Evolutionary conservation across 2,888 invertebrate genomes (phyloP).

Genomic region (Eupithecia exiguata): DNA sequence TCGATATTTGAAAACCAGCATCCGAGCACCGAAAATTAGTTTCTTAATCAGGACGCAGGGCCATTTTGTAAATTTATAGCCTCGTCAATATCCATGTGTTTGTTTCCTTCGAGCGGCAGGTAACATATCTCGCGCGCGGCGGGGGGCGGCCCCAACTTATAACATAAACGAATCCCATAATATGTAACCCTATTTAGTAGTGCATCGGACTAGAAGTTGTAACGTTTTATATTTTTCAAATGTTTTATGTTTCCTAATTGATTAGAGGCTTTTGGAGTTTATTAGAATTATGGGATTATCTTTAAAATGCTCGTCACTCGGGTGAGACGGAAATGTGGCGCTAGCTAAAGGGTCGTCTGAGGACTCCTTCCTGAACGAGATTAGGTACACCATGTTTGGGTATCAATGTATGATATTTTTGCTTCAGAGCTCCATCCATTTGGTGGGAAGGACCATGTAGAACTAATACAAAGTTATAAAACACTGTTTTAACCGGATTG

Average conservation of each 20-base stretch:
- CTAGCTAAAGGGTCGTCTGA: not conserved
- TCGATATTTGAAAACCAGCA: constrained; percentile 54
- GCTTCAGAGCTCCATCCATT: not conserved
- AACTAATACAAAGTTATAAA: no score
- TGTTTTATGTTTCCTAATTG: constrained; percentile 9
- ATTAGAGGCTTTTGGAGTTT: not conserved
- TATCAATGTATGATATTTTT: not conserved
- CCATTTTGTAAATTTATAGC: constrained; percentile 75
- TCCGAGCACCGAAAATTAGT: constrained; percentile 65
- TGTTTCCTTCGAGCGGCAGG: constrained; percentile 75
- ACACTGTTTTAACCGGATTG: no score
- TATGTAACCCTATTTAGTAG: constrained; percentile 31
- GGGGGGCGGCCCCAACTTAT: constrained; percentile 71
- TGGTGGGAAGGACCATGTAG: not conserved
- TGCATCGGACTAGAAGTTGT: constrained; percentile 17
- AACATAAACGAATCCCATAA: constrained; percentile 46
- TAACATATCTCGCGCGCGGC: constrained; percentile 73
- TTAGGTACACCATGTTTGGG: not conserved
- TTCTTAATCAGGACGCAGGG: constrained; percentile 74
- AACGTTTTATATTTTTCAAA: constrained; percentile 12
- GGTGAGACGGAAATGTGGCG: not conserved
- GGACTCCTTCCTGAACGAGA: not conserved
- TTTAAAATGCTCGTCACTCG: no score
- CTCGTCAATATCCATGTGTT: constrained; percentile 72
- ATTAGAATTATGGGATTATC: not conserved